Evolutionary conservation across 2,113 vertebrate genomes (phyloP), one percentile per base, ranked within the genome.

Genomic region (Oreotrochilus melanogaster): DNA sequence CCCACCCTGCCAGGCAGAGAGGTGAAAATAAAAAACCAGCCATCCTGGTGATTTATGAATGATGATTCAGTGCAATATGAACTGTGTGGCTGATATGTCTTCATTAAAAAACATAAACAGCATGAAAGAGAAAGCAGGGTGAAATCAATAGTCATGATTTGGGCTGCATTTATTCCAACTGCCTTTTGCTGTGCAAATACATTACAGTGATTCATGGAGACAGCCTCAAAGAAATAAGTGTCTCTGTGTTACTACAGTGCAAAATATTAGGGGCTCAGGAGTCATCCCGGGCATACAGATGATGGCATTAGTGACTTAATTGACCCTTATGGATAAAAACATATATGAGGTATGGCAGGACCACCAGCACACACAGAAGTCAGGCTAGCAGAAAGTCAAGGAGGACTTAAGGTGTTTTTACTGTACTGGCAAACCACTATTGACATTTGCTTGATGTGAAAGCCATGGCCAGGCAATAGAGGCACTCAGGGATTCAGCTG

Each of bases 1-100:
- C 18, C 9, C 86, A 69, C 18, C 28, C 18, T 1, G 9, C 8
- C 2, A 1, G 25, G 22, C 35, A 21, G 7, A 8, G 18, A 80
- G 71, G 53, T 71, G 61, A 56, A 93, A 91, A 83, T 62, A 16
- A 73, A 91, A 79, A 57, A 13, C 0, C 3, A 21, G 27, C 28
- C 45, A 17, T 35, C 45, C 30, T 37, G 14, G 42, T 35, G 53
- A 78, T 86, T 67, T 80, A 69, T 17, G 57, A 66, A 47, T 4
- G 2, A 39, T 92, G 93, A 93, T 78, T 90, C 91, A 92, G 89
- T 48, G 1, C 2, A 7, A 61, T 28, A 56, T 13, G 17, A 87
- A 75, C 53, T 7, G 51, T 1, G 2, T 0, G 0, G 53, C 48
- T 1, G 0, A 64, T 0, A 0, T 30, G 8, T 24, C 56, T 61